Conservation (phyloP, 2,113 vertebrate genomes). For the Gopherus evgoodei region DNA sequence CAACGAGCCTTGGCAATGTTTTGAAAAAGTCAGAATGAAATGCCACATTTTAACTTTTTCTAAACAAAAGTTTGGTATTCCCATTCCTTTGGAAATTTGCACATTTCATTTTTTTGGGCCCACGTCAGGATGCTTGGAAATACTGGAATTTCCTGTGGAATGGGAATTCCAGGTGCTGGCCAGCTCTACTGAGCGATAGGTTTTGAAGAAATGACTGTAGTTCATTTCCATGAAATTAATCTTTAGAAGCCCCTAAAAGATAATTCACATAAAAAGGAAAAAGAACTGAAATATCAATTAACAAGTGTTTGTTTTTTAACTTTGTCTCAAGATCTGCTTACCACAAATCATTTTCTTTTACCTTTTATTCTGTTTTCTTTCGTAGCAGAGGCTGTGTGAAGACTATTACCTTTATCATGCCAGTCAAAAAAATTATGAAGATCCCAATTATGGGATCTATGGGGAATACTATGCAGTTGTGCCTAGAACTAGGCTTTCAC, state of each 20-base stretch:
- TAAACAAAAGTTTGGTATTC: not conserved
- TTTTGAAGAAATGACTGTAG: not conserved
- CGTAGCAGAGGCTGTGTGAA: not conserved
- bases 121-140: not conserved
- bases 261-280: not conserved
- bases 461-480: not conserved
- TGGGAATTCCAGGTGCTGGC: not conserved
- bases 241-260: not conserved
- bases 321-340: not conserved
- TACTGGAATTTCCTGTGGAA: not conserved
- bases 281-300: not conserved
- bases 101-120: not conserved
- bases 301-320: not conserved
- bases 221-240: not conserved
- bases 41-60: not conserved
- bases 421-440: not conserved
- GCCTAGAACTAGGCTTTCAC: not conserved
- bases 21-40: not conserved
- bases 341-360: not conserved
- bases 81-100: not conserved
- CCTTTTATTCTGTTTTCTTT: not conserved
- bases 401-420: not conserved
- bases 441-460: not conserved
- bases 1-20: not conserved
- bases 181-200: not conserved